Base-by-base conservation (phyloP, 1,140 invertebrate species). In the Arctopsyche grandis region DNA sequence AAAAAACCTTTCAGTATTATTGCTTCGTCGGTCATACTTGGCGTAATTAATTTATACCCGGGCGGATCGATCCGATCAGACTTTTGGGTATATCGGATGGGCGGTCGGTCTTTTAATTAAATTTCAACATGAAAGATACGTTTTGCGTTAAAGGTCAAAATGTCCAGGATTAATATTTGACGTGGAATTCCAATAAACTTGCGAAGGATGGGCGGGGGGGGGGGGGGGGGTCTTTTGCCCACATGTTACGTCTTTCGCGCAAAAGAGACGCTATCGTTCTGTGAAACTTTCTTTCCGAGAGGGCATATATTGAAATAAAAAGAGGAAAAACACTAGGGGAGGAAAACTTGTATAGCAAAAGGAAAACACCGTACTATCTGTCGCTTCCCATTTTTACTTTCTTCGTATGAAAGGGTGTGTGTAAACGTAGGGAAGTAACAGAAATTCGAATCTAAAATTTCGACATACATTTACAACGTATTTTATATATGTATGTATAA, bases 201-300 rank as follows among this genome's bases (percentile, higher is more conserved):
- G 56, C 80, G 29, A 7, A 38, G 29, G 29, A 7, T 4, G 1
- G 29, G 7, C 3, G 29, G 29, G 29, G 29, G 7, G 1, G 29
- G 7, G 29, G 29, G 29, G 29, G 29, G 1, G 1, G 1, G 3
- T 38, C 29, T 38, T 38, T 69, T 82, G 29, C 19, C 69, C 43
- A 52, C 69, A 52, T 52, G 69, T 71, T 52, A 22, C 69, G 43
- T 66, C 63, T 66, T 9, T 22, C 22, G 63, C 21, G 63, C 7
- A 66, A 66, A 66, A 24, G 63, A 7, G 22, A 24, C 63, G 63
- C 63, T 66, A 66, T 66, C 63, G 5, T 52, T 85, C 75, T 38
- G 88, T 87, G 85, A 88, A 87, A 84, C 86, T 84, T 83, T 86
- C 86, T 84, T 87, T 38, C 85, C 56, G 24, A 9, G 16, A 52